These are phyloP conservation scores for Cataglyphis hispanica DNA, from an alignment of 1,140 invertebrate species.

Conservation along the genomic window DNA sequence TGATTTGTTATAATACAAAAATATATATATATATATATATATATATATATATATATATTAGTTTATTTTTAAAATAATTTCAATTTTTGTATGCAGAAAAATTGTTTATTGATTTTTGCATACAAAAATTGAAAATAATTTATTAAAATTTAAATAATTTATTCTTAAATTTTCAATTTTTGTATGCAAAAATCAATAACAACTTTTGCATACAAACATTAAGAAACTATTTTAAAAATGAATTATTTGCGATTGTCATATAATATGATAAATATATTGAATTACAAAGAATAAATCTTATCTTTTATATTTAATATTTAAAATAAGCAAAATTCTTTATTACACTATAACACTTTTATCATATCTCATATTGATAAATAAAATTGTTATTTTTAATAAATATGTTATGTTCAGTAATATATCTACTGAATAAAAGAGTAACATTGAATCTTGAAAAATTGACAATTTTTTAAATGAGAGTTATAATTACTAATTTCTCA, in stretches of 20 bases:
- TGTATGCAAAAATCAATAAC: background rate
- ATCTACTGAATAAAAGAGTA: background rate
- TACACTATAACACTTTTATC: no score
- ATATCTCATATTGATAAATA: background rate
- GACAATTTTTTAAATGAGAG: no score
- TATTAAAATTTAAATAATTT: no score
- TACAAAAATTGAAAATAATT: no score
- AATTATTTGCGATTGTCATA: background rate
- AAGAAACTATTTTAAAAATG: background rate
- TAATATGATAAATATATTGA: background rate
- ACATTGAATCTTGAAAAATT: no score
- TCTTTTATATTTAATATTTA: background rate
- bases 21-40: no score
- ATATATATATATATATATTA: no score
- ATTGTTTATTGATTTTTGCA: no score
- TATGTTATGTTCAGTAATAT: background rate
- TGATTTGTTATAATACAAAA: no score
- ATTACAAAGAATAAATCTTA: background rate
- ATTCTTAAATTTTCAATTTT: background rate
- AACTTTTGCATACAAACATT: background rate
- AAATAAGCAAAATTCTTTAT: background rate
- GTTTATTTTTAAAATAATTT: background rate
- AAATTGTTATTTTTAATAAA: background rate
- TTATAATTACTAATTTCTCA: no score
- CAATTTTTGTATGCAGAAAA: background rate